phyloP scores from a whole-genome alignment of 2,888 invertebrate species.

The Hypercompe scribonia region DNA sequence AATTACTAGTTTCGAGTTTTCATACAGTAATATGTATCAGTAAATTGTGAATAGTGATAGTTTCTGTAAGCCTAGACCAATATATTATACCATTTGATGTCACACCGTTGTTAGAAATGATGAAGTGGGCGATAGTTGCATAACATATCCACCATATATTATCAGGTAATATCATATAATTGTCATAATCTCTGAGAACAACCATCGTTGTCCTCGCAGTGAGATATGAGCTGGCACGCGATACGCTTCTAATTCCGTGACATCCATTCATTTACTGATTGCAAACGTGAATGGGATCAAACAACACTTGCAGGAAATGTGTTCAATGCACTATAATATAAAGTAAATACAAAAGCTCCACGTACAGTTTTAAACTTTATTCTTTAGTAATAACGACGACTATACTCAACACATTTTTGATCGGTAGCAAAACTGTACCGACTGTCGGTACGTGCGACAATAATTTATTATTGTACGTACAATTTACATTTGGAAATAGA shows the following conservation, averaged over 20 bases:
- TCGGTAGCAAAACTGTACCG: constrained; percentile 40
- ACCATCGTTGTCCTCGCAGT: constrained; percentile 70
- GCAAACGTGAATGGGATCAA: constrained; percentile 79
- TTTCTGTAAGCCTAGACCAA: constrained; percentile 44
- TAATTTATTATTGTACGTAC: constrained; percentile 67
- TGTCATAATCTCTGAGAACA: constrained; percentile 76
- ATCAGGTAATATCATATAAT: constrained; percentile 76
- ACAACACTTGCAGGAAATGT: constrained; percentile 56
- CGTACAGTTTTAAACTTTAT: constrained; percentile 35
- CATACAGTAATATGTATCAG: background rate
- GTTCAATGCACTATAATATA: constrained; percentile 23
- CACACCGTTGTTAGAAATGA: constrained; percentile 69
- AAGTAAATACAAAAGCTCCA: constrained; percentile 20
- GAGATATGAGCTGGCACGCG: constrained; percentile 83
- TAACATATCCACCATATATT: constrained; percentile 70
- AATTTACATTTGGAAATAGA: constrained; percentile 72
- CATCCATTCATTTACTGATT: constrained; percentile 82
- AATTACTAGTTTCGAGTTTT: background rate
- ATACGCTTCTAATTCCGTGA: constrained; percentile 80
- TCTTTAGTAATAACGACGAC: constrained; percentile 21
- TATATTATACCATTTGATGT: constrained; percentile 68
- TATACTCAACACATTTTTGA: constrained; percentile 37
- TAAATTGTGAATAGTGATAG: constrained; percentile 18
- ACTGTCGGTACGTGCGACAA: constrained; percentile 57
- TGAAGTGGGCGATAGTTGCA: constrained; percentile 73